Conservation (phyloP, 2,113 vertebrate genomes). For the Pluvialis apricaria region DNA sequence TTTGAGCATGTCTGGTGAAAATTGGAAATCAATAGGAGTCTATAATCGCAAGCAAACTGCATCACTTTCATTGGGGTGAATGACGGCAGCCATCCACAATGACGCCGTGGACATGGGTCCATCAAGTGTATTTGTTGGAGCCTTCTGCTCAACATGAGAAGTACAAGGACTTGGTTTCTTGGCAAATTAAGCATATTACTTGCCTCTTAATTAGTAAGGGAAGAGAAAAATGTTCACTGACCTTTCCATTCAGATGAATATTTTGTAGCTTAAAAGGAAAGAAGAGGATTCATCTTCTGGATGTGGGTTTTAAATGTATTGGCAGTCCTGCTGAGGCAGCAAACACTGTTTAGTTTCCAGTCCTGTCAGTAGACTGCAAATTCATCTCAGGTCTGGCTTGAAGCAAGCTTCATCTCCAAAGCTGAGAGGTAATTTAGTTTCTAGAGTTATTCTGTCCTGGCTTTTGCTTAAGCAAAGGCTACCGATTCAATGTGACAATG, state of each 20-base stretch:
- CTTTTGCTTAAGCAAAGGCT: slow-evolving; percentile 51
- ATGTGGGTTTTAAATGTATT: background rate
- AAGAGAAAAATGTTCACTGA: background rate
- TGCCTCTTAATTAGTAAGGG: slow-evolving; percentile 19
- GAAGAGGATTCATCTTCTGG: slow-evolving; percentile 1
- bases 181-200: slow-evolving; percentile 23
- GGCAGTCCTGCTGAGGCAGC: slow-evolving; percentile 3
- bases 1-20: slow-evolving; percentile 72
- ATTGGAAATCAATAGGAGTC: slow-evolving; percentile 84
- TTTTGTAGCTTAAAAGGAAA: background rate
- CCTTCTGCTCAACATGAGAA: slow-evolving; percentile 29
- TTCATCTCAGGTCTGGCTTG: slow-evolving; percentile 35
- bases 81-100: slow-evolving; percentile 61
- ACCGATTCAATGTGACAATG: slow-evolving; percentile 51
- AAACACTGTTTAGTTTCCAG: slow-evolving; percentile 11
- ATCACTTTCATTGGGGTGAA: slow-evolving; percentile 74
- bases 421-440: slow-evolving; percentile 45
- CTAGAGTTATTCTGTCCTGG: slow-evolving; percentile 22
- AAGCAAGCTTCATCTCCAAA: slow-evolving; percentile 46
- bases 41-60: slow-evolving; percentile 78
- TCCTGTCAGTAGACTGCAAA: slow-evolving; percentile 35
- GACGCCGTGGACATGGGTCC: slow-evolving; percentile 7
- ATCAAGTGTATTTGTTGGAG: slow-evolving; percentile 7
- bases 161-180: background rate
- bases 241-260: background rate